These are phyloP conservation scores for Gallinago solitaria DNA, from an alignment of 2,797 vertebrate genomes.

Conservation along the genomic window DNA sequence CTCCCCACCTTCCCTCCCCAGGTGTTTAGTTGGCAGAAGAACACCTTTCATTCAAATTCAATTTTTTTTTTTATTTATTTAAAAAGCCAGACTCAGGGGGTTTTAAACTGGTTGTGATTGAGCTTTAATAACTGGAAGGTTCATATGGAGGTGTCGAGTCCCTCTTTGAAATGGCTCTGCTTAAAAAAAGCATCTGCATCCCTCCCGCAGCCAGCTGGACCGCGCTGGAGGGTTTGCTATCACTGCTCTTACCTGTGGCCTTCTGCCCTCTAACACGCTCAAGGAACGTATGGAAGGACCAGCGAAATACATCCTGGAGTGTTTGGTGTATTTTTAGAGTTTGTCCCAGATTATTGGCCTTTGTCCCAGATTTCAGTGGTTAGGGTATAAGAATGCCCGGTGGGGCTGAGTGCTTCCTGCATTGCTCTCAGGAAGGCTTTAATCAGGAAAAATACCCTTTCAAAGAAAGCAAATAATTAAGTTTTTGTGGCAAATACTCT, in stretches of 20 bases:
- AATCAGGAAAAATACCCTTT: conserved; percentile 50
- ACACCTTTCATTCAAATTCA: not conserved
- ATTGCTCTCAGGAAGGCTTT: conserved; percentile 35
- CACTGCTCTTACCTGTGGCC: conserved; percentile 1
- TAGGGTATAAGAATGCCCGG: conserved; percentile 27
- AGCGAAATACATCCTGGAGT: conserved; percentile 12
- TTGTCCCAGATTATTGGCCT: conserved; percentile 60
- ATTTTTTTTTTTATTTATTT: not conserved
- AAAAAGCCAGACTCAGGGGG: rapidly evolving
- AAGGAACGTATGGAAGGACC: not conserved
- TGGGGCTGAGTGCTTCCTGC: conserved; percentile 35
- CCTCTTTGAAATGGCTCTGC: not conserved
- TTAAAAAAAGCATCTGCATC: not conserved
- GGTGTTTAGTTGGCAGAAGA: not conserved
- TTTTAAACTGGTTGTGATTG: not conserved
- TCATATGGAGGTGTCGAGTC: not conserved
- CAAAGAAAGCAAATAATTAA: conserved; percentile 56
- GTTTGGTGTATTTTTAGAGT: conserved; percentile 61
- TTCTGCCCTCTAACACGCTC: not conserved
- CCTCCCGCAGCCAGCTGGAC: not conserved
- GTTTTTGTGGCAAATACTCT: conserved; percentile 48
- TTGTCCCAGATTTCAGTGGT: conserved; percentile 62
- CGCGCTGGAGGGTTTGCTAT: not conserved
- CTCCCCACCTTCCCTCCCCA: not conserved
- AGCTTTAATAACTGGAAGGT: not conserved